Base-by-base conservation (phyloP, 2,888 invertebrate species). In the Hyppa rectilinea region DNA sequence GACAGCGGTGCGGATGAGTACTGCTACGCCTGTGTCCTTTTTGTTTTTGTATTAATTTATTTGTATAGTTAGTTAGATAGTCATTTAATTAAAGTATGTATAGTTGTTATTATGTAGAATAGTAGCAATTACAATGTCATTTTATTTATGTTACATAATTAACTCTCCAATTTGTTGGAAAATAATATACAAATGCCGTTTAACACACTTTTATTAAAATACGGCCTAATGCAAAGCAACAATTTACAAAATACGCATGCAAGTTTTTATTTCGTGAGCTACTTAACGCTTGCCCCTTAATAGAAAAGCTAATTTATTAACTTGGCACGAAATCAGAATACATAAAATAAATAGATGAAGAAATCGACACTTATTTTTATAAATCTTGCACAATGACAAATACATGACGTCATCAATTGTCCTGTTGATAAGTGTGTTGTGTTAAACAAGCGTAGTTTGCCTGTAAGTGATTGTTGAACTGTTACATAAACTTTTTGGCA, bases 301-400 rank as follows among this genome's bases (percentile, higher is more conserved):
- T 88, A 89, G 89, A 90, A 92, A 91, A 87, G 87, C 58, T 85
- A 85, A 83, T 88, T 87, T 90, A 92, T 92, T 92, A 92, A 91
- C 88, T 88, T 83, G 77, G 79, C 87, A 86, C 87, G 88, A 91
- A 92, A 89, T 87, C 89, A 87, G 89, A 91, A 92, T 89, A 83
- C 87, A 89, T 92, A 88, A 92, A 92, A 91, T 91, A 91, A 89
- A 91, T 90, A 88, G 87, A 72, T 74, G 71, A 81, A 74, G 85
- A 86, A 81, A 73, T 60, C 43, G 77, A 50, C 61, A 67, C 67
- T 60, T 81, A 82, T 87, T 88, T 88, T 82, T 82, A 75, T 72
- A 75, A 82, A 81, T 83, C 85, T 80, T 71, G 76, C 74, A 78
- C 63, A 82, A 65, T 74, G 73, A 75, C 64, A 78, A 67, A 75